Base-by-base conservation (phyloP, 92 coral and sea anemone genomes). In the Meandrina meandrites region DNA sequence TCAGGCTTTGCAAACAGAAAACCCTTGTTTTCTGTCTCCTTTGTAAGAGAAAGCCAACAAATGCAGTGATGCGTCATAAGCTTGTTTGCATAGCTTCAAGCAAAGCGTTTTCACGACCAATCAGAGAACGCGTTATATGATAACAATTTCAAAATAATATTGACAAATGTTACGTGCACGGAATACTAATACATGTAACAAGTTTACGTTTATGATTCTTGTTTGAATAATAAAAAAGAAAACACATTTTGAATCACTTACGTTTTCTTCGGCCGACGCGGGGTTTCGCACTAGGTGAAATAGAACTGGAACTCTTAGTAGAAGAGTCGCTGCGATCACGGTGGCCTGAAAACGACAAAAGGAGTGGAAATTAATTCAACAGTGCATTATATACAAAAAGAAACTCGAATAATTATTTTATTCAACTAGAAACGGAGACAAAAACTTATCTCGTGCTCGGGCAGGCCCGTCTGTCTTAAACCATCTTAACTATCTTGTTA, bases 201-300 rank as follows among this genome's bases (percentile, higher is more conserved):
- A 24, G 71, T 64, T 64, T 64, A 24, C 13, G 11, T 5, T 28
- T 22, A 2, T n/a, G n/a, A n/a, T n/a, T 64, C 24, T 22, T 76
- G n/a, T 24, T 30, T 31, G 27, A 37, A n/a, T 56, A 28, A 36
- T 31, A 88, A 27, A 2, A 31, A 78, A 40, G n/a, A 66, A 66
- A 28, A 60, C 62, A 27, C 14, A 16, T 14, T 36, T 48, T 76
- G 18, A 22, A 80, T 36, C 54, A 79, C 95, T 86, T 92, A 92
- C 95, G 95, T 79, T 92, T 92, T 87, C 95, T 90, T 70, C 95
- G 82, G 75, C 95, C 95, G 10, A 88, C 79, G 48, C 89, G 89
- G 40, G 88, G 88, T 79, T 84, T 84, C 5, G 8, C 88, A 84
- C 75, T 76, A 24, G 88, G 82, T 28, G 88, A 74, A 54, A 40